Base-by-base conservation (phyloP, 2,888 invertebrate genomes). In the Holacanthella duospinosa region DNA sequence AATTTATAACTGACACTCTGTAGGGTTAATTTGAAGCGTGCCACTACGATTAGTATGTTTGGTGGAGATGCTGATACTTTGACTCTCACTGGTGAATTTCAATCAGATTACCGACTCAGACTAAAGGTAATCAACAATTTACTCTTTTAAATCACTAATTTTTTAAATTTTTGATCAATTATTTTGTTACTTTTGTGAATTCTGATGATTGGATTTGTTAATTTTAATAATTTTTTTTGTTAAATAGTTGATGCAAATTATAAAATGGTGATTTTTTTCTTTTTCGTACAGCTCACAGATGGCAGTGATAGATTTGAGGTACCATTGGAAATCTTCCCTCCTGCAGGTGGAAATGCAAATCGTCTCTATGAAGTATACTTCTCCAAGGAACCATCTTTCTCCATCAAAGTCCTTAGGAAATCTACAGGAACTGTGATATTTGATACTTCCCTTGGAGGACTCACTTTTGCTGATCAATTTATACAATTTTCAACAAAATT, bases 381-480 rank as follows among this genome's bases (percentile, higher is more conserved):
- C 24, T 29, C 60, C 6, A 68, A 70, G n/a, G 63, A 66, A 4
- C 71, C 69, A 9, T 64, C 66, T 3, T 77, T 77, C 67, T 68
- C 73, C 43, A 77, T 77, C 70, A 73, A 75, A 60, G 73, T 77
- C 36, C 71, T 71, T 25, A 65, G 72, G 29, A 64, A 55, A 25
- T 59, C 68, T 2, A 69, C 55, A 19, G 67, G 67, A 1, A 58
- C 67, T 1, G 68, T 68, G 2, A 25, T 72, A 0, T 73, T 75
- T 62, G 75, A 76, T 61, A 74, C 75, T 3, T 63, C 70, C 28
- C 64, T 73, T 2, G 75, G 74, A 16, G 77, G 77, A 0, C 74
- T 80, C 29, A 75, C 76, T 1, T 77, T 77, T 66, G 75, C 78
- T 4, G 76, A 80, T 57, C 79, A 80, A 72, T 80, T 76, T 66